Base-by-base conservation (phyloP, 2,888 invertebrate species). In the Acholoe squamosa region DNA sequence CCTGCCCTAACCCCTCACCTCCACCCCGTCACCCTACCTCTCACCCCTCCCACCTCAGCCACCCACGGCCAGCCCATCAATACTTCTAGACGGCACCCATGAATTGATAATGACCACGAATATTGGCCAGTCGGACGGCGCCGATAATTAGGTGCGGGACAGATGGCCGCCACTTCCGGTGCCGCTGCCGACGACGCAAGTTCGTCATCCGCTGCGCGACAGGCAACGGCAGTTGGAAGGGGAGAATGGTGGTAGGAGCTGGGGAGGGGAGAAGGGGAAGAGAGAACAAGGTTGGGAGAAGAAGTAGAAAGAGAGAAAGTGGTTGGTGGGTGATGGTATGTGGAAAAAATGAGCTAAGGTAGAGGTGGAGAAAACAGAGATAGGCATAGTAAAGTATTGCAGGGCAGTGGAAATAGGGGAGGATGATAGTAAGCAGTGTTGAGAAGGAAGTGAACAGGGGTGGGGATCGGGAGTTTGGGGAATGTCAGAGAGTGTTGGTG, bases 131-230 rank as follows among this genome's bases (percentile, higher is more conserved):
- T 86, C 86, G 86, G 54, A 86, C 86, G 86, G 56, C 86, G 86
- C 86, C 56, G 56, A 86, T 86, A 86, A 86, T 86, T 86, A 86
- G 86, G 86, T 86, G 86, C 86, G 54, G 86, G 86, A 86, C 86
- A 86, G 86, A 86, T 86, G 86, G 86, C 86, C 25, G 31, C 56
- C 54, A 86, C 86, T 86, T 86, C 86, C 86, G 86, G 86, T 28
- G 86, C 86, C 25, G 54, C 33, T 28, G 25, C 16, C 86, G 86
- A 25, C 31, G 54, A 14, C 54, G 56, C 80, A 34, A 34, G 34
- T 33, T 22, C 80, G 80, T 43, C 80, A 80, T 80, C 80, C 80
- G 80, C 80, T 43, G 80, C 34, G 33, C 80, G 80, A 33, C 34
- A 31, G 76, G 76, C 34, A 43, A 19, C 22, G 43, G 80, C 43